Conservation (phyloP, 2,797 vertebrate genomes). For the Schizopygopsis pylzovi region DNA sequence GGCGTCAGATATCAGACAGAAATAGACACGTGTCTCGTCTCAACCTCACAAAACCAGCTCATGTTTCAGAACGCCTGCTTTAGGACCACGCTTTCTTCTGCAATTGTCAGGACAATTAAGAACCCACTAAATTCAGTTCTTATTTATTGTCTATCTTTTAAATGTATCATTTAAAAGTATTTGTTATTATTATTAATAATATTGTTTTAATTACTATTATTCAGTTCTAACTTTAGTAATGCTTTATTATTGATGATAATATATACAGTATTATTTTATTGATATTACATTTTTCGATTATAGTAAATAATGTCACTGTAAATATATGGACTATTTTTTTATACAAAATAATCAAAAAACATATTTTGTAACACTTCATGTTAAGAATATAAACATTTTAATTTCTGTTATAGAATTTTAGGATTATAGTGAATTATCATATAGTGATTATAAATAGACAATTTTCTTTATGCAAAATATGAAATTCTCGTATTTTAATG, state of each 20-base stretch:
- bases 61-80: not conserved
- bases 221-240: not conserved
- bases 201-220: not conserved
- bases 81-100: not conserved
- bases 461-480: not conserved
- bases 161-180: not conserved
- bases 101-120: not conserved
- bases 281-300: not conserved
- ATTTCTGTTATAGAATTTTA: not conserved
- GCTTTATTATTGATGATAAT: not conserved
- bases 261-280: not conserved
- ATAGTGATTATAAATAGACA: not conserved
- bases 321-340: not conserved
- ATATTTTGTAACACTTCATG: not conserved
- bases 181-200: not conserved
- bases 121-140: not conserved
- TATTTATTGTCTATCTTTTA: not conserved
- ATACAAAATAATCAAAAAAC: not conserved
- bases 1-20: slow-evolving; percentile 73
- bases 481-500: too few relatives aligned
- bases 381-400: not conserved
- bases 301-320: not conserved
- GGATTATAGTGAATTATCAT: not conserved
- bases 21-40: slow-evolving; percentile 67
- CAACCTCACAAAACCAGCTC: not conserved